A percentile compares a stretch with the other conserved stretches of the same genome.
These are phyloP conservation scores for Pherbina coryleti DNA, from an alignment of 2,888 invertebrate species.

Conservation along the genomic window DNA sequence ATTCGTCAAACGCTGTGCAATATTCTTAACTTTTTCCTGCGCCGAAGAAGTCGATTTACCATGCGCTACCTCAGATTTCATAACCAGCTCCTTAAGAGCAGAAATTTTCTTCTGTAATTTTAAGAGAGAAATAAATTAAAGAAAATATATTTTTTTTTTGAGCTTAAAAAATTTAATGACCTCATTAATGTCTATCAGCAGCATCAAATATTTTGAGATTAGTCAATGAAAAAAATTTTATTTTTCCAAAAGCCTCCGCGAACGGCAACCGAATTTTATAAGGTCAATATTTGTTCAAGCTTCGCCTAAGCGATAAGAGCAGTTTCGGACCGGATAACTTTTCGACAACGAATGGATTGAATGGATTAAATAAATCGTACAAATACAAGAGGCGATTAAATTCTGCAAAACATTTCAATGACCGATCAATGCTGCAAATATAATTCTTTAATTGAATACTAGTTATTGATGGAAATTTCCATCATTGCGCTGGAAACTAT, in stretches of 20 bases:
- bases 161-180: background rate
- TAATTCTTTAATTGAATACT: background rate
- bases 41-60: conserved; percentile 60
- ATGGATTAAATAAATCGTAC: background rate
- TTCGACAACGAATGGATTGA: too few relatives aligned
- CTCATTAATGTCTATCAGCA: background rate
- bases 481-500: background rate
- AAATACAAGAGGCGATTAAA: background rate
- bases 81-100: conserved; percentile 61
- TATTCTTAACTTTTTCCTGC: conserved; percentile 63
- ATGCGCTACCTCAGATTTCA: conserved; percentile 60
- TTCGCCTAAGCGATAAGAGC: too few relatives aligned
- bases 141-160: background rate
- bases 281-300: background rate
- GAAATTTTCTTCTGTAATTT: conserved; percentile 61
- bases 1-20: conserved; percentile 60
- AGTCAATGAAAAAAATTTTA: background rate
- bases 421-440: background rate
- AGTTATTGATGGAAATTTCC: background rate
- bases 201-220: background rate
- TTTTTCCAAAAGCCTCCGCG: too few relatives aligned
- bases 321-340: too few relatives aligned
- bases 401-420: too few relatives aligned
- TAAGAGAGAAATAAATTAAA: background rate
- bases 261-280: background rate